Base-by-base conservation (phyloP, 64 coral and sea anemone genomes). In the Stichodactyla helianthus region DNA sequence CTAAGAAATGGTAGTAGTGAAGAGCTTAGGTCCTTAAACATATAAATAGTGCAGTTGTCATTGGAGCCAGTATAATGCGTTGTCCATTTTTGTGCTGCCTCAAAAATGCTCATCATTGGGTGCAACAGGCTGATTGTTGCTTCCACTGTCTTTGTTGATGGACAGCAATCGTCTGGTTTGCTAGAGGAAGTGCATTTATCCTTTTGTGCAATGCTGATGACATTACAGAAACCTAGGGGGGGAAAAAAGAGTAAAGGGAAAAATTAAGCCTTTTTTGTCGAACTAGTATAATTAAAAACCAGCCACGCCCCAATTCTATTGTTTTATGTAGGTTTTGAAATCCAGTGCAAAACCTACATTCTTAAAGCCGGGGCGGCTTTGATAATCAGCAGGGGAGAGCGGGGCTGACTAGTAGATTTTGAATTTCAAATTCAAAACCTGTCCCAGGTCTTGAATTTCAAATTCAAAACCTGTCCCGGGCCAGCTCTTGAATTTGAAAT, bases 41-140 rank as follows among this genome's bases (percentile, higher is more conserved):
- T 7, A 51, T 52, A 81, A 5, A 81, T 81, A 10, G 35, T 20
- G 10, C 78, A 52, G 18, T 81, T 19, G 16, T 81, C 50, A 17
- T 17, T 81, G 16, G 78, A 81, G 20, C 78, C 35, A 7, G 52
- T 52, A 31, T 74, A 14, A 28, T 81, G 78, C 1, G 56, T 85
- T 85, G 91, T 92, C 93, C 89, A 95, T 9, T 92, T 88, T 70
- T 61, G 83, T 22, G 93, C 90, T 35, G 85, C 86, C 68, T 96
- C 85, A 90, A 96, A 90, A 61, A 96, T 86, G 79, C 88, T 90
- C 52, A 82, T 84, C 55, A 96, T 55, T 16, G 94, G 91, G 15
- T 90, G 23, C 7, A 93, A 52, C 26, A 96, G 85, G 63, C 16
- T 23, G 26, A 90, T 83, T 52, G 89, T 87, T 4, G 84, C 44